Conservation (phyloP, 2,888 invertebrate genomes). For the Julus scandinavius region DNA sequence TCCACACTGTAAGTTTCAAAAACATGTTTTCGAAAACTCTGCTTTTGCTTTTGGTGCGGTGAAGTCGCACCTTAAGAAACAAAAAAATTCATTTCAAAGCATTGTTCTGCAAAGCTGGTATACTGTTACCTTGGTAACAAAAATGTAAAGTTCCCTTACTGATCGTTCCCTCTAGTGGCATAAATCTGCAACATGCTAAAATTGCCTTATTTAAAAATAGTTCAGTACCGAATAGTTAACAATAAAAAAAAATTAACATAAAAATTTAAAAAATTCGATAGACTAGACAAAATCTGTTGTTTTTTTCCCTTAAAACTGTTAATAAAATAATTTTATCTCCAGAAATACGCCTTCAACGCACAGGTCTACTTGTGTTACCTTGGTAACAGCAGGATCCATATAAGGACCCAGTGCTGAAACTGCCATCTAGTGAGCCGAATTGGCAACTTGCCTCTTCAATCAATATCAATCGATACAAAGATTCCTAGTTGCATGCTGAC, state of each 20-base stretch:
- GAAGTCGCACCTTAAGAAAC: no score
- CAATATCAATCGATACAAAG: conserved; percentile 10
- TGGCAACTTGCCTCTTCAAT: neutral
- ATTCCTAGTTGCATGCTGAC: neutral
- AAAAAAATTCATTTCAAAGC: neutral
- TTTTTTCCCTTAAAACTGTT: no score
- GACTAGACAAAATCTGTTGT: no score
- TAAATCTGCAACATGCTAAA: neutral
- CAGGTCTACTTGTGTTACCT: neutral
- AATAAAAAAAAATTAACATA: no score
- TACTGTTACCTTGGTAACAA: neutral
- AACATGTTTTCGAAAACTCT: no score
- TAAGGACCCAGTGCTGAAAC: neutral
- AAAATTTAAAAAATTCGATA: no score
- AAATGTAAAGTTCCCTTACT: neutral
- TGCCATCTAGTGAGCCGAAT: neutral
- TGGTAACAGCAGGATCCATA: neutral
- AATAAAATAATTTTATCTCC: no score
- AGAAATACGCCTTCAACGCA: neutral
- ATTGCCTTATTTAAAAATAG: no score
- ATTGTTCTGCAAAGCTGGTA: neutral
- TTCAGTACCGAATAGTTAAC: no score
- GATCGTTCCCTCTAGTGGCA: neutral
- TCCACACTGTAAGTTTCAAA: no score
- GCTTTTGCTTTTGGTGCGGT: no score